Percentiles rank a stretch among this genome's conserved stretches.
phyloP scores from a whole-genome alignment of 2,113 vertebrate species.

The Cavia porcellus region DNA sequence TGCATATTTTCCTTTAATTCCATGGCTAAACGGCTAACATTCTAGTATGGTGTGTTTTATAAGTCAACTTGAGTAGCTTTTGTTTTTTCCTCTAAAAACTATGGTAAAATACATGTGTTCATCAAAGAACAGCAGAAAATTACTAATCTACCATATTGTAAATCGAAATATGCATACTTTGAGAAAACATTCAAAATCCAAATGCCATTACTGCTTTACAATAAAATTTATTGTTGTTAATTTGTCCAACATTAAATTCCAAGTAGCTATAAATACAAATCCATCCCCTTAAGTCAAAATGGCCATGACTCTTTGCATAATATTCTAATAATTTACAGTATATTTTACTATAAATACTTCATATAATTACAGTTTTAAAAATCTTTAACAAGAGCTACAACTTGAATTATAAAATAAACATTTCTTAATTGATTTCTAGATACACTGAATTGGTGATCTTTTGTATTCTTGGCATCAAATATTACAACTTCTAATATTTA shows the following conservation, averaged over 20 bases:
- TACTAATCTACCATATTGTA: neutral
- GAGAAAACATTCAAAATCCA: neutral
- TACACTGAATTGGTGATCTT: neutral
- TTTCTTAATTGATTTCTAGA: neutral
- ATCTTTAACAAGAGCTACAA: neutral
- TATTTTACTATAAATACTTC: neutral
- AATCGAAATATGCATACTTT: neutral
- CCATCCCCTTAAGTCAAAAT: neutral
- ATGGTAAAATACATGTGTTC: neutral
- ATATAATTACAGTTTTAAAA: neutral
- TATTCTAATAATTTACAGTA: neutral
- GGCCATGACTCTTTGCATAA: neutral
- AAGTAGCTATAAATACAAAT: neutral
- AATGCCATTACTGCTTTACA: neutral
- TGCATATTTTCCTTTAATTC: neutral
- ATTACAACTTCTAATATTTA: neutral
- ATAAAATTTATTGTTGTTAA: neutral
- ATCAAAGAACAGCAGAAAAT: neutral
- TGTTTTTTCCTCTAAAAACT: neutral
- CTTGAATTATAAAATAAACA: neutral
- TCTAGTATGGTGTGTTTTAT: neutral
- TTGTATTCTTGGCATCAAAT: neutral
- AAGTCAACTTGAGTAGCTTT: neutral
- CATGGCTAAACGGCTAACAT: neutral
- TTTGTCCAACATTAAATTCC: neutral